Evolutionary conservation across 1,140 invertebrate species (phyloP), one percentile per base, ranked within the genome.

Genomic region (Archivesica marissinica): DNA sequence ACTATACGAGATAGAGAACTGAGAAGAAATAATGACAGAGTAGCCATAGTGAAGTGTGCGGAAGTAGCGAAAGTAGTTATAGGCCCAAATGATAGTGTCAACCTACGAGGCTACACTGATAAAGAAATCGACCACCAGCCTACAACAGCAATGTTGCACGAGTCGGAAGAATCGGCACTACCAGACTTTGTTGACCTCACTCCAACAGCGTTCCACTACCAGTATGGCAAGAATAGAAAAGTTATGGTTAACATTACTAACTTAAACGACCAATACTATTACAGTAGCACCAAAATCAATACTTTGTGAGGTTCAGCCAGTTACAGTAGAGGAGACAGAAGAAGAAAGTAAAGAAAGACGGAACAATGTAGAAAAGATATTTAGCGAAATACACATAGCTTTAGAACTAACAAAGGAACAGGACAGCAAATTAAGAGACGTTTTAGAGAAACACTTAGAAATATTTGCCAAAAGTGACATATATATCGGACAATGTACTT

Each of bases 251-350:
- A 56, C 44, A 35, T 84, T 44, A 72, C 85, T 4, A 84, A 88
- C 39, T 20, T 75, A 70, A 9, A 77, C 86, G 1, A 79, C 70
- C 15, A 77, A 54, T 17, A 77, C 76, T 33, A 38, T 87, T 9
- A 35, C 38, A 11, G 68, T 88, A 50, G 17, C 74, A 20, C 77
- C 85, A 28, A 80, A 54, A 77, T 35, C 77, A 6, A 61, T 85
- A 13, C 13, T 85, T 23, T 81, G 81, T 74, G 85, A 87, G 25
- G 0, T 87, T 0, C 81, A 87, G 39, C 85, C 82, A 33, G 86
- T 86, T 4, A 61, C 23, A 28, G 39, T 83, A 15, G 61, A 61
- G 33, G 70, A 82, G 28, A 41, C 30, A 23, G 30, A 50, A n/a
- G 28, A 33, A 11, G 28, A 64, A 17, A 33, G 23, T 30, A 50